A percentile compares a stretch with the other conserved stretches of the same genome.
Conservation (phyloP, 2,888 invertebrate genomes). For the Magallana nippona region DNA sequence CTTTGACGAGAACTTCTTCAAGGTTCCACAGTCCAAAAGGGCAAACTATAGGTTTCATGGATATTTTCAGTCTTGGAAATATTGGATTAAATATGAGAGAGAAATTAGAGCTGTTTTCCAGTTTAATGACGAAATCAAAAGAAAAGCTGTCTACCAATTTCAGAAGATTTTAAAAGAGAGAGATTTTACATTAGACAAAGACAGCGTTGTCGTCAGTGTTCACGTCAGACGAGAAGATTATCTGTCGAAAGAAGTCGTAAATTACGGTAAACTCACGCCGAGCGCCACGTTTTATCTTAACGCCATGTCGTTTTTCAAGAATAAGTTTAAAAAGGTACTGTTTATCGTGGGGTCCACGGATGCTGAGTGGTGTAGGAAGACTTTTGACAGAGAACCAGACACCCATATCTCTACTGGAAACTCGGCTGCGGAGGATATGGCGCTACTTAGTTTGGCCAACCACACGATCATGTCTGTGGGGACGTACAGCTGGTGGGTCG, state of each 20-base stretch:
- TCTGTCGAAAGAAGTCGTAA: background rate
- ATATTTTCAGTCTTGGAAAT: slow-evolving; percentile 51
- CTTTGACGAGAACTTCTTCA: slow-evolving; percentile 30
- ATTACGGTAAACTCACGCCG: slow-evolving; percentile 48
- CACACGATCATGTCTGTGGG: slow-evolving; percentile 56
- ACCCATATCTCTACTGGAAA: slow-evolving; percentile 41
- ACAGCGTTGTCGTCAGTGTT: slow-evolving; percentile 44
- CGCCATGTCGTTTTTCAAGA: slow-evolving; percentile 47
- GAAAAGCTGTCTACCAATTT: slow-evolving; percentile 2
- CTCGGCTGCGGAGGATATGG: slow-evolving; percentile 46
- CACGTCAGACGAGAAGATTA: slow-evolving; percentile 52
- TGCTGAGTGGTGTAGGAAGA: slow-evolving; percentile 43
- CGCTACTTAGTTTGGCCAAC: slow-evolving; percentile 49
- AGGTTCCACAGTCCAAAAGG: background rate
- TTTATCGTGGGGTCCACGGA: slow-evolving; percentile 51
- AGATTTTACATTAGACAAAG: background rate
- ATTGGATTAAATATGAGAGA: slow-evolving; percentile 34
- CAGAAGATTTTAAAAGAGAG: background rate
- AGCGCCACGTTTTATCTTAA: slow-evolving; percentile 44
- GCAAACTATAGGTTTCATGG: slow-evolving; percentile 17
- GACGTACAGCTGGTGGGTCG: slow-evolving; percentile 51
- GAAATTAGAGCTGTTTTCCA: slow-evolving; percentile 39
- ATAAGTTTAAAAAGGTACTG: slow-evolving; percentile 42
- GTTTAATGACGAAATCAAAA: slow-evolving; percentile 26
- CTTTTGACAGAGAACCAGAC: slow-evolving; percentile 33